Conservation (phyloP, 2,797 vertebrate genomes). For the Oreonectes daqikongensis region DNA sequence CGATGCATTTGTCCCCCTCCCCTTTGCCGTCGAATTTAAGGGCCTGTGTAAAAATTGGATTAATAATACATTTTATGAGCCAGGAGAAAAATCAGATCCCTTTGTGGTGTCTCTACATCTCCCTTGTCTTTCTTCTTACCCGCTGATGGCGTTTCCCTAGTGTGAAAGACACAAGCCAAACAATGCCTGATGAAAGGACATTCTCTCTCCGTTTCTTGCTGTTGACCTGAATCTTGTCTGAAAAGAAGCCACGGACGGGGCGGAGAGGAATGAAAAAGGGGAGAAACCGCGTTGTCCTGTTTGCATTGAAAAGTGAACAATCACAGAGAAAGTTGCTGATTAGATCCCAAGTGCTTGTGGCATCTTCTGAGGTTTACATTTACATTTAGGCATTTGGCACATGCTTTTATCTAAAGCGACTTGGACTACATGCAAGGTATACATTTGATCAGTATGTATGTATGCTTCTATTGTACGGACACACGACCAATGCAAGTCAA, state of each 20-base stretch:
- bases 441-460: not conserved
- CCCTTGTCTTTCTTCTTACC: conserved; percentile 42
- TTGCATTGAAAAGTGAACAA: not conserved
- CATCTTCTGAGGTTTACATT: not conserved
- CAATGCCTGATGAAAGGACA: conserved; percentile 58
- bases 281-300: conserved; percentile 3
- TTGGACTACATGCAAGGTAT: too few relatives aligned
- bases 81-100: conserved; percentile 69
- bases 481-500: too few relatives aligned
- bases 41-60: conserved; percentile 75
- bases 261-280: conserved; percentile 32
- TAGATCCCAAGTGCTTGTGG: conserved; percentile 17
- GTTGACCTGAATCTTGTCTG: conserved; percentile 53
- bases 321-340: conserved; percentile 13
- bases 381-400: not conserved
- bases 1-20: conserved; percentile 64
- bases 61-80: conserved; percentile 80
- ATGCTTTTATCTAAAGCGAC: too few relatives aligned
- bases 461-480: too few relatives aligned
- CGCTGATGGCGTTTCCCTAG: conserved; percentile 57
- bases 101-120: conserved; percentile 66
- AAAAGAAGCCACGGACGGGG: conserved; percentile 44
- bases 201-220: conserved; percentile 50
- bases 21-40: conserved; percentile 61
- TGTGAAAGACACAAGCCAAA: conserved; percentile 55